phyloP scores from a whole-genome alignment of 2,888 invertebrate genomes.

The Geophilus truncorum region DNA sequence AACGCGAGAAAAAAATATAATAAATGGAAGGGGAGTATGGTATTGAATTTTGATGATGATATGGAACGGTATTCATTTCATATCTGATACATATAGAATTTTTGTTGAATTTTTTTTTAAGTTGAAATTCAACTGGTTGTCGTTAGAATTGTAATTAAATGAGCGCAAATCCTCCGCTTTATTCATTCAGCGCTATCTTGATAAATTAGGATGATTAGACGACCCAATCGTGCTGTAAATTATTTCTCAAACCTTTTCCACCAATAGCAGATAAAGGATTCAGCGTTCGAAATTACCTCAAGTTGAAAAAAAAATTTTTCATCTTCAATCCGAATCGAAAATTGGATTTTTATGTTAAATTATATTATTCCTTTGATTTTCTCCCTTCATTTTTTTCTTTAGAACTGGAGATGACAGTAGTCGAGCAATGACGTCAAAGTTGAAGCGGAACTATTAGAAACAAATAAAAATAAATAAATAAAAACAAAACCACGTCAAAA shows the following conservation, averaged over 20 bases:
- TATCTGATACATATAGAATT: neutral
- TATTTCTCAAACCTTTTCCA: neutral
- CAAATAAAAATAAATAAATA: neutral
- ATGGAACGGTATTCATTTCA: no score
- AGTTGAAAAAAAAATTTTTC: neutral
- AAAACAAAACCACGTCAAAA: neutral
- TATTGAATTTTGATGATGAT: no score
- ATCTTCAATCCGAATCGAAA: neutral
- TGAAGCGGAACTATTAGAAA: neutral
- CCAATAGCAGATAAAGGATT: neutral
- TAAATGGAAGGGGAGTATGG: no score
- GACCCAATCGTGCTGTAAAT: neutral
- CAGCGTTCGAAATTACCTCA: neutral
- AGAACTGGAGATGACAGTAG: neutral
- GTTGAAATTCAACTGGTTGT: neutral
- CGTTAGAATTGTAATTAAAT: neutral
- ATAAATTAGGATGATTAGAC: slow-evolving; percentile 5
- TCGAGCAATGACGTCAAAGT: neutral
- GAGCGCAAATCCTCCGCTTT: neutral
- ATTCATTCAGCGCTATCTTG: neutral
- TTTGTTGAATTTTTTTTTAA: neutral
- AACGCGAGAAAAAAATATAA: neutral
- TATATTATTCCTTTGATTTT: neutral
- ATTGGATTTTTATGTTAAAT: neutral
- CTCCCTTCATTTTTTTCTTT: neutral